Conservation (phyloP, 2,888 invertebrate genomes). For the Creontiades dilutus region DNA sequence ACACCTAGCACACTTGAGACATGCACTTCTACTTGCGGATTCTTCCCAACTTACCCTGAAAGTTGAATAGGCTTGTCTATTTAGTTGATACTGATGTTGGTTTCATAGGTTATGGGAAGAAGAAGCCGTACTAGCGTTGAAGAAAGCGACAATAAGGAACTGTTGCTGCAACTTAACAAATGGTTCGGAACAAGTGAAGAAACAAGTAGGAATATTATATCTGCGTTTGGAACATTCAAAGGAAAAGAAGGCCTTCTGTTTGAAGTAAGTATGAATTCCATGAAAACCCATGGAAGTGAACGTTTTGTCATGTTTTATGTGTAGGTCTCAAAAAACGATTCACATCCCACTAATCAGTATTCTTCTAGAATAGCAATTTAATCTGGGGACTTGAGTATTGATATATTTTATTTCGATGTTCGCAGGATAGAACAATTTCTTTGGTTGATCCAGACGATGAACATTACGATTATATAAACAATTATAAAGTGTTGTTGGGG, state of each 20-base stretch:
- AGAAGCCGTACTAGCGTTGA: slow-evolving; percentile 74
- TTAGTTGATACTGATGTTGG: slow-evolving; percentile 5
- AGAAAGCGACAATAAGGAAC: slow-evolving; percentile 76
- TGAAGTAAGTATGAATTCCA: slow-evolving; percentile 71
- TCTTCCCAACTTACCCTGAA: too few relatives aligned
- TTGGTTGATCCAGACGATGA: slow-evolving; percentile 61
- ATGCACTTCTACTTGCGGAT: too few relatives aligned
- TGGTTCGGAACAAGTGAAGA: slow-evolving; percentile 79
- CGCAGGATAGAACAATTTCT: slow-evolving; percentile 65
- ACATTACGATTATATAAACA: slow-evolving; percentile 56
- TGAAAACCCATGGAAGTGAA: too few relatives aligned
- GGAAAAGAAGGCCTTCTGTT: slow-evolving; percentile 80
- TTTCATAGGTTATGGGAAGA: slow-evolving; percentile 77
- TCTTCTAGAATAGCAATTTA: too few relatives aligned
- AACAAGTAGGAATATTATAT: slow-evolving; percentile 74
- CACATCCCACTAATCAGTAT: too few relatives aligned
- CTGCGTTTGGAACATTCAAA: slow-evolving; percentile 83
- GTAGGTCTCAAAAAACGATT: too few relatives aligned
- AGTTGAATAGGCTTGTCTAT: too few relatives aligned
- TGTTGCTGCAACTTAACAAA: slow-evolving; percentile 80
- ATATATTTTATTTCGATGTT: neutral
- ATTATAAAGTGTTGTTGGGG: slow-evolving; percentile 47
- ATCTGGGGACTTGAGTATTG: neutral
- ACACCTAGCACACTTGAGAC: too few relatives aligned
- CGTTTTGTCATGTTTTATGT: too few relatives aligned